These are phyloP conservation scores for Phrynosoma platyrhinos DNA, from an alignment of 2,113 vertebrate species.

Conservation along the genomic window DNA sequence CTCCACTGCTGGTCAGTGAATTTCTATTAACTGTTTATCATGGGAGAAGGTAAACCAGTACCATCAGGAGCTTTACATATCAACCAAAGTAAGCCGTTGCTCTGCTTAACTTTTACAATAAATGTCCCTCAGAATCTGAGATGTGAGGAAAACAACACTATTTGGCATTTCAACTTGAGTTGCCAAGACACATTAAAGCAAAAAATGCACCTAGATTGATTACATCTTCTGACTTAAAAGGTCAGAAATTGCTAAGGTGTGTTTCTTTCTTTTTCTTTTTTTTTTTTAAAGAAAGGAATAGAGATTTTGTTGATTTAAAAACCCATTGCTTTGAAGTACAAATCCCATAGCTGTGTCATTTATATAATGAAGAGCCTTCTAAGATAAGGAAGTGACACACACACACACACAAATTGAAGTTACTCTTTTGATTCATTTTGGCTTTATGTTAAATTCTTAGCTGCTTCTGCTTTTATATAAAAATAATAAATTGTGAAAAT, in stretches of 20 bases:
- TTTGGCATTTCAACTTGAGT: slow-evolving; percentile 76
- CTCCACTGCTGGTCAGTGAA: slow-evolving; percentile 78
- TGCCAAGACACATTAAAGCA: slow-evolving; percentile 68
- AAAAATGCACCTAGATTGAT: slow-evolving; percentile 72
- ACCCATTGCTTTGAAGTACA: slow-evolving; percentile 66
- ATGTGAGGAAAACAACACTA: slow-evolving; percentile 66
- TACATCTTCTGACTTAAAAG: slow-evolving; percentile 72
- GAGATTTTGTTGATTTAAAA: slow-evolving; percentile 66
- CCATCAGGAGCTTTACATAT: slow-evolving; percentile 75
- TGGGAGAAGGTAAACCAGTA: slow-evolving; percentile 73
- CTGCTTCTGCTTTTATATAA: slow-evolving; percentile 3
- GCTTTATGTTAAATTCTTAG: slow-evolving; percentile 23
- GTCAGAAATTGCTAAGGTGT: slow-evolving; percentile 67
- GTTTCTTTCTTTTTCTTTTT: too few relatives aligned
- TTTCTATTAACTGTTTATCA: slow-evolving; percentile 81
- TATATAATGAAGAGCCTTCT: slow-evolving; percentile 49
- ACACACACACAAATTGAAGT: slow-evolving; percentile 51
- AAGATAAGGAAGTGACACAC: slow-evolving; percentile 61
- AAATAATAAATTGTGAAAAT: slow-evolving; percentile 10
- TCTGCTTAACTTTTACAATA: slow-evolving; percentile 77
- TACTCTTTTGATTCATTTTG: not conserved
- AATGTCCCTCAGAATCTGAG: slow-evolving; percentile 67
- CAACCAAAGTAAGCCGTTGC: slow-evolving; percentile 77
- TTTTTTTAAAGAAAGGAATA: slow-evolving; percentile 53
- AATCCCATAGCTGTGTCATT: slow-evolving; percentile 53